Conservation (phyloP, 2,113 vertebrate genomes). For the Antigone vipio region DNA sequence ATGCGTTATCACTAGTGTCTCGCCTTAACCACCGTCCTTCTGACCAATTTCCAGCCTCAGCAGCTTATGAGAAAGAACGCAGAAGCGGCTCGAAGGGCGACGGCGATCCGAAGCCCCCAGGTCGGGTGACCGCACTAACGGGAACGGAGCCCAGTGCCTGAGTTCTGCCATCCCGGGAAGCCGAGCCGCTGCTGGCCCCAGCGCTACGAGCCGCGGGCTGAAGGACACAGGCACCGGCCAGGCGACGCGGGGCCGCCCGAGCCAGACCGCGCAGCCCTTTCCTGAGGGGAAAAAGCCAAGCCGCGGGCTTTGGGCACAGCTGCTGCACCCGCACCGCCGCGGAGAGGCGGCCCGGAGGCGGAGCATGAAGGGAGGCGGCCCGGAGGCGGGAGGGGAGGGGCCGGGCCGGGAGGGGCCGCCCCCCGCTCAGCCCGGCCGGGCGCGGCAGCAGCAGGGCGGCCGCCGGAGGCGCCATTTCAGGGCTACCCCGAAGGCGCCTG, state of each 20-base stretch:
- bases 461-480: not conserved
- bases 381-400: no score
- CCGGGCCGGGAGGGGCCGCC: no score
- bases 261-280: no score
- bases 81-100: not conserved
- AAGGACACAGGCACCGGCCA: accelerated
- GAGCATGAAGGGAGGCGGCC: accelerated
- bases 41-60: accelerated
- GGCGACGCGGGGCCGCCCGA: not conserved
- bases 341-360: accelerated
- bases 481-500: accelerated
- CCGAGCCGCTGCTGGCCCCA: accelerated
- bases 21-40: not conserved
- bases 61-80: not conserved
- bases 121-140: accelerated
- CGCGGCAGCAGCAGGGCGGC: accelerated
- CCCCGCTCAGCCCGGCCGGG: no score
- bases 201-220: no score
- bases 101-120: accelerated
- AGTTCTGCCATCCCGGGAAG: not conserved
- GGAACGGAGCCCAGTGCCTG: accelerated
- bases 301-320: accelerated
- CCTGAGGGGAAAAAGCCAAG: accelerated
- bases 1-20: accelerated
- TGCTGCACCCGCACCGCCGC: accelerated